phyloP scores from a whole-genome alignment of 2,888 invertebrate species.

The Chorisops tibialis region DNA sequence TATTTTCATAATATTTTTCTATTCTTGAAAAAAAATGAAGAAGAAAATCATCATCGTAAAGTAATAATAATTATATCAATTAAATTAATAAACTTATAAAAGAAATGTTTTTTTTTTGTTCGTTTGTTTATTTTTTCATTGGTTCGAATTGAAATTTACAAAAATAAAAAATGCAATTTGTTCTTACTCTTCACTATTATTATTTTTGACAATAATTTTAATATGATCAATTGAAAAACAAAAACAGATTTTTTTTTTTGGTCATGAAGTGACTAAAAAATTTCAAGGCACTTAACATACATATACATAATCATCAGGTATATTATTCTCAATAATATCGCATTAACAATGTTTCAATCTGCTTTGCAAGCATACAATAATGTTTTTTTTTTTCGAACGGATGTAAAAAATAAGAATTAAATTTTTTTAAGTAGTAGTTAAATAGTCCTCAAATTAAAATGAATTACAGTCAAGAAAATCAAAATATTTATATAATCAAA shows the following conservation, averaged over 20 bases:
- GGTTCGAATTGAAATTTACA: constrained; percentile 4
- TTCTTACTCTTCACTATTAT: not conserved
- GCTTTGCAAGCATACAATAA: not conserved
- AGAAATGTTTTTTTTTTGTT: not conserved
- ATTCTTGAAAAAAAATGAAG: constrained; percentile 8
- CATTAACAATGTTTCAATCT: too few relatives aligned
- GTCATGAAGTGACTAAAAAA: not conserved
- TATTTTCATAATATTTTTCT: constrained; percentile 20
- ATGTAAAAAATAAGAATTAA: not conserved
- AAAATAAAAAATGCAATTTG: constrained; percentile 8
- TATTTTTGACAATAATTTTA: not conserved
- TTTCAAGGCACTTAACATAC: constrained; percentile 11
- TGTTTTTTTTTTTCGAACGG: not conserved
- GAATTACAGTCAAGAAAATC: too few relatives aligned
- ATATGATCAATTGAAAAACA: not conserved
- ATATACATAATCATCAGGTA: too few relatives aligned
- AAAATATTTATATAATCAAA: too few relatives aligned
- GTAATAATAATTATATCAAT: constrained; percentile 3
- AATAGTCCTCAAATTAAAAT: too few relatives aligned
- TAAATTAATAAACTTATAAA: constrained; percentile 19
- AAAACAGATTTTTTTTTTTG: not conserved
- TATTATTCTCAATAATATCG: too few relatives aligned
- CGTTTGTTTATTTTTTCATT: constrained; percentile 7
- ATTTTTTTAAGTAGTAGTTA: too few relatives aligned
- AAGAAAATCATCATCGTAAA: not conserved